These are phyloP conservation scores for Micromesistius poutassou DNA, from an alignment of 2,797 vertebrate genomes.

Conservation along the genomic window DNA sequence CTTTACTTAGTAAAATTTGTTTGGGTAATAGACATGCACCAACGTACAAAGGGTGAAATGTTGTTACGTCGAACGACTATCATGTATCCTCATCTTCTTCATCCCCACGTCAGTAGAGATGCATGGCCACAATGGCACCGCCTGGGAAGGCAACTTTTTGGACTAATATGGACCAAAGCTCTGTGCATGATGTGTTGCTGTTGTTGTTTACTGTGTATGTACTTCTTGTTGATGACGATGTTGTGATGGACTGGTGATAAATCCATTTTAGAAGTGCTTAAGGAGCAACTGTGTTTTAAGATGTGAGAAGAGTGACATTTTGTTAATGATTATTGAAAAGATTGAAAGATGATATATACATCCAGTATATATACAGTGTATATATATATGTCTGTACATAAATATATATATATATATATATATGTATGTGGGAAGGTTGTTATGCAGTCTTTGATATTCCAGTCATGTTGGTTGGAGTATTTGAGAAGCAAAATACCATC, in stretches of 20 bases:
- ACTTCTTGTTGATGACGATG: not conserved
- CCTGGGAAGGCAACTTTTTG: not conserved
- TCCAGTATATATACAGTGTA: too few species aligned
- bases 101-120: not conserved
- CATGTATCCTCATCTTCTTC: not conserved
- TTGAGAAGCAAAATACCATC: not conserved
- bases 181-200: not conserved
- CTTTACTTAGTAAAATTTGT: conserved; percentile 11
- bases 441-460: not conserved
- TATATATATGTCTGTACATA: too few species aligned
- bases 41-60: not conserved
- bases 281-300: not conserved
- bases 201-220: not conserved
- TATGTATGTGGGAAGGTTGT: too few species aligned
- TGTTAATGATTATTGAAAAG: not conserved
- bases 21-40: conserved; percentile 14
- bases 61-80: not conserved
- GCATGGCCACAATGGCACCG: not conserved
- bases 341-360: not conserved
- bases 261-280: not conserved
- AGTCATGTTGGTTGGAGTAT: not conserved
- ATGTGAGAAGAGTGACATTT: not conserved
- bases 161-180: not conserved
- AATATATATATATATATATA: too few species aligned
- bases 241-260: not conserved